phyloP scores from a whole-genome alignment of 1,140 invertebrate species.

The Calosoma granatense region DNA sequence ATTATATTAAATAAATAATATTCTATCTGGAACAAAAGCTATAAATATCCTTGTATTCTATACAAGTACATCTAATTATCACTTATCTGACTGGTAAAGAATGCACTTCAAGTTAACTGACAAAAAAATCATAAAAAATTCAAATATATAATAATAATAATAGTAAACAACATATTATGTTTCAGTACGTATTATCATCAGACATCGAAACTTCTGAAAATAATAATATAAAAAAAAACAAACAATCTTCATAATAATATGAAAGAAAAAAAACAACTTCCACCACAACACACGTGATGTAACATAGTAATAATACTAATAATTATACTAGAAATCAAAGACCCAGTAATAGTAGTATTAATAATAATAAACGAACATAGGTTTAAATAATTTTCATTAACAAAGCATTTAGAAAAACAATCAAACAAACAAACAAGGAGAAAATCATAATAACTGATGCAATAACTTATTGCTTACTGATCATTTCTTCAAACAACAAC shows the following conservation, averaged over 20 bases:
- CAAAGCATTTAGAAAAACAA: no score
- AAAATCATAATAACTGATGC: no score
- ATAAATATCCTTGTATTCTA: conserved; percentile 1
- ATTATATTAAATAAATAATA: conserved; percentile 4
- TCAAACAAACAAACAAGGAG: no score
- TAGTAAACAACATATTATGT: not conserved
- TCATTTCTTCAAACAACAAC: not conserved
- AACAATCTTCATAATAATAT: not conserved
- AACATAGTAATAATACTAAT: not conserved
- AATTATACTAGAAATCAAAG: no score
- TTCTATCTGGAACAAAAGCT: conserved; percentile 6
- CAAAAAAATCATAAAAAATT: not conserved
- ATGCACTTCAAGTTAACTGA: conserved; percentile 2
- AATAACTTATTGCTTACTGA: conserved; percentile 3
- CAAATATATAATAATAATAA: not conserved
- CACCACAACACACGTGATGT: not conserved
- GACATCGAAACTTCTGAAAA: not conserved
- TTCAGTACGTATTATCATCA: not conserved
- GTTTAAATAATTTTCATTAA: no score
- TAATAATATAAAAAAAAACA: not conserved
- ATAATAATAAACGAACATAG: not conserved
- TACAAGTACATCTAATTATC: conserved; percentile 2
- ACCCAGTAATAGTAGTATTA: not conserved
- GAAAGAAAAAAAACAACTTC: not conserved
- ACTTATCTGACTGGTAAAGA: conserved; percentile 9